Conservation (phyloP, 2,888 invertebrate genomes). For the Dendrolimus pini region DNA sequence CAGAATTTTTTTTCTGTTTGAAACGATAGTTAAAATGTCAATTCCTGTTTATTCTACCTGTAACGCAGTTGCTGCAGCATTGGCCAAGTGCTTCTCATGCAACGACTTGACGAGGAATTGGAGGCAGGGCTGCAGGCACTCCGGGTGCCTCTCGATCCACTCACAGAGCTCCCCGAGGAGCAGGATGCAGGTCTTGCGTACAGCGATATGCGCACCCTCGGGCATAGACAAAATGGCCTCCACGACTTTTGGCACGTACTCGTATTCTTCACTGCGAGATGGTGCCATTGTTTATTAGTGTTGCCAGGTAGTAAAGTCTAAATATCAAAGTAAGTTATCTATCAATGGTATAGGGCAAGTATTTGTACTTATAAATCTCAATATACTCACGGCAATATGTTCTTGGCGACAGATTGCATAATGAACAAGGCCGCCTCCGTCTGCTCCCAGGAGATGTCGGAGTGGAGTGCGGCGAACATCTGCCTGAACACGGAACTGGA, state of each 20-base stretch:
- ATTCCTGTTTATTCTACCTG: constrained; percentile 56
- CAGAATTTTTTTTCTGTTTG: too few species aligned
- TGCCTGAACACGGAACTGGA: constrained; percentile 94
- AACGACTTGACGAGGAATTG: constrained; percentile 82
- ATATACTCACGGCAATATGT: constrained; percentile 90
- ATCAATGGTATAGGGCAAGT: too few species aligned
- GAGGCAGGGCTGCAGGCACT: constrained; percentile 87
- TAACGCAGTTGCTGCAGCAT: constrained; percentile 88
- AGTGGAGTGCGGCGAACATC: constrained; percentile 88
- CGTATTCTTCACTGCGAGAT: constrained; percentile 86
- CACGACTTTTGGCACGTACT: constrained; percentile 94
- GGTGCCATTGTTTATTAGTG: constrained; percentile 1
- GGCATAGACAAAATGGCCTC: constrained; percentile 93
- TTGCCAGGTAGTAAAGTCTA: too few species aligned
- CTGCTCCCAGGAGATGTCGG: constrained; percentile 91
- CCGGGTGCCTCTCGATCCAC: constrained; percentile 94
- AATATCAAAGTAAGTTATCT: not conserved
- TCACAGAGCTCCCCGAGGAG: constrained; percentile 94
- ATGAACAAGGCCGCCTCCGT: constrained; percentile 96
- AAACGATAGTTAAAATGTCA: too few species aligned
- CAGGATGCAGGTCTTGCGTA: constrained; percentile 91
- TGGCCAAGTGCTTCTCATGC: constrained; percentile 83
- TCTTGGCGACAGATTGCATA: constrained; percentile 96
- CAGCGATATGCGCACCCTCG: constrained; percentile 88
- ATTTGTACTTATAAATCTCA: not conserved